These are phyloP conservation scores for Lacanobia oleracea DNA, from an alignment of 2,888 invertebrate species.

Conservation along the genomic window DNA sequence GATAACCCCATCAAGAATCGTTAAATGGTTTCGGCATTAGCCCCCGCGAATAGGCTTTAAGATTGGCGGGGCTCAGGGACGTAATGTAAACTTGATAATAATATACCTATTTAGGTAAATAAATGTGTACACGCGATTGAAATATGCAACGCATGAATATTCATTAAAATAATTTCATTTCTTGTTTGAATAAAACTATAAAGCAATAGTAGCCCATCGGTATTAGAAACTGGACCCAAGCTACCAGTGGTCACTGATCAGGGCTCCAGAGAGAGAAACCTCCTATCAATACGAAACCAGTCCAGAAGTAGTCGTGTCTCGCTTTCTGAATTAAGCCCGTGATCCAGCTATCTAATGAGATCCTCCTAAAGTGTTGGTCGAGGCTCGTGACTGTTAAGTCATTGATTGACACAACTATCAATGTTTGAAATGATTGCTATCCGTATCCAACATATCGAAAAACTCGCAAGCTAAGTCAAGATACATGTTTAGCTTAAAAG, in stretches of 20 bases:
- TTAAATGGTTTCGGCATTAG: slow-evolving; percentile 64
- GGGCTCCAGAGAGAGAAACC: too few species aligned
- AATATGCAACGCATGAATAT: too few species aligned
- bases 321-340: too few species aligned
- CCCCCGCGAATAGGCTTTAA: slow-evolving; percentile 34
- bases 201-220: too few species aligned
- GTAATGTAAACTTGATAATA: slow-evolving; percentile 34
- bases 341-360: too few species aligned
- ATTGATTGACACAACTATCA: not conserved
- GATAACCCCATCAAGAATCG: slow-evolving; percentile 64
- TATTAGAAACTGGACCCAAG: too few species aligned
- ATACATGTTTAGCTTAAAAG: not conserved
- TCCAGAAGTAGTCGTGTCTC: not conserved
- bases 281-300: too few species aligned
- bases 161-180: too few species aligned
- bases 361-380: too few species aligned
- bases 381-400: not conserved
- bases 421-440: not conserved
- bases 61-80: slow-evolving; percentile 36
- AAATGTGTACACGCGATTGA: too few species aligned
- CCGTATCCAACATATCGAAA: not conserved
- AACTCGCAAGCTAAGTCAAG: not conserved
- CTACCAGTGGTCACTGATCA: too few species aligned
- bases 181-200: too few species aligned
- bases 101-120: not conserved